Conservation (phyloP, 2,888 invertebrate genomes). For the Stenodera caucasica region DNA sequence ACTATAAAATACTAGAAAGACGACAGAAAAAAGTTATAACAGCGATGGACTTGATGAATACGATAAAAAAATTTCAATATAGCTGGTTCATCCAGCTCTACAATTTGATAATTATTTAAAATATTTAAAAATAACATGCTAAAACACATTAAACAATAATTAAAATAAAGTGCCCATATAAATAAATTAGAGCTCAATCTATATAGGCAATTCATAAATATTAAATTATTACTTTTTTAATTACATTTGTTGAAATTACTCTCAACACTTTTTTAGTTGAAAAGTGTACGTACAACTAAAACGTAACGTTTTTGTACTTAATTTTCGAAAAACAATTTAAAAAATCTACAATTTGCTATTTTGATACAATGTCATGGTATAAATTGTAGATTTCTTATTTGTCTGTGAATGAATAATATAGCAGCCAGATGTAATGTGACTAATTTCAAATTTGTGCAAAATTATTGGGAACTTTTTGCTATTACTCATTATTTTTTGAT, state of each 20-base stretch:
- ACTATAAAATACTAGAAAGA: constrained; percentile 35
- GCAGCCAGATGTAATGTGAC: background rate
- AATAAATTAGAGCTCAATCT: constrained; percentile 1
- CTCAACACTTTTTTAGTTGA: no score
- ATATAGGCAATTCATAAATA: no score
- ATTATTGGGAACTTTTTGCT: background rate
- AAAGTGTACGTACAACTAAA: background rate
- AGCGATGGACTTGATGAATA: constrained; percentile 30
- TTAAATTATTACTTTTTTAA: no score
- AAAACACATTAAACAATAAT: constrained; percentile 45
- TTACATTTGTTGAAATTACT: no score
- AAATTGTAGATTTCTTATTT: background rate
- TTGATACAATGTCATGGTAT: constrained; percentile 2
- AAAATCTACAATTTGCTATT: background rate
- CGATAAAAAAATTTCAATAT: constrained; percentile 29
- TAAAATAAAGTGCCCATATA: background rate
- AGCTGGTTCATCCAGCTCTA: background rate
- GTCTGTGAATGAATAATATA: background rate
- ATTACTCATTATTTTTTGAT: constrained; percentile 57
- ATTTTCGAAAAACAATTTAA: background rate
- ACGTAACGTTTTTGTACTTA: constrained; percentile 1
- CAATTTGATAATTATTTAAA: background rate
- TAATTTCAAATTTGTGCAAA: background rate
- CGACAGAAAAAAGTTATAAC: background rate
- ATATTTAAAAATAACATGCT: constrained; percentile 32